Evolutionary conservation across 1,140 invertebrate genomes (phyloP), one percentile per base, ranked within the genome.

Genomic region (Drosophila arizonae): DNA sequence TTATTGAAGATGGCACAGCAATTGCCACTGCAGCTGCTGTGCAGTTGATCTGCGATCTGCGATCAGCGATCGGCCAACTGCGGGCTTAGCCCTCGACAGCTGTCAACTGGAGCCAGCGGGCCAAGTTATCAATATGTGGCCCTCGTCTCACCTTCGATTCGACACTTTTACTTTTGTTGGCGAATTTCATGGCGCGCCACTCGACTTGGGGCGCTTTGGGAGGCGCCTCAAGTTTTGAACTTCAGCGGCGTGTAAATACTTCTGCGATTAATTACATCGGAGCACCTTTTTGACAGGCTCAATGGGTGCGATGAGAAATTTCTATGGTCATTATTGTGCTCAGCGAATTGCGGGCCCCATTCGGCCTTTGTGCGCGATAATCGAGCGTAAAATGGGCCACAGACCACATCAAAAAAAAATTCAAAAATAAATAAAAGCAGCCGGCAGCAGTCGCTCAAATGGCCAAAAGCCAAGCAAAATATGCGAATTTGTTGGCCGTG

Each of bases 331-430:
- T 69, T 51, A 57, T 46, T 51, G 28, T 33, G 36, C n/a, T 48
- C 52, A 55, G 39, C 24, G 30, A 21, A n/a, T 15, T n/a, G 43
- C n/a, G 13, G 43, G 43, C 3, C 11, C 56, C 39, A 11, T 30
- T 15, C 64, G 63, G 76, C 67, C 79, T 72, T 76, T 79, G 72
- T 78, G 43, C 26, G 48, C 50, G 61, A 72, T 77, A 87, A 81
- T 80, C 60, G 74, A 86, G 82, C 81, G 79, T 79, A 66, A 87
- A 86, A 86, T 82, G 82, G 82, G 75, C 65, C 78, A 76, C 76
- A 62, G 39, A 70, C 72, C 72, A 74, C 72, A 74, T 74, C 72
- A 74, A 70, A 24, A 24, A 24, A 24, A 24, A 24, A 3, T 24
- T 17, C 17, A 17, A 17, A 17, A 24, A 24, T 24, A 24, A 24